Base-by-base conservation (phyloP, 2,797 vertebrate species). In the Chelon auratus region DNA sequence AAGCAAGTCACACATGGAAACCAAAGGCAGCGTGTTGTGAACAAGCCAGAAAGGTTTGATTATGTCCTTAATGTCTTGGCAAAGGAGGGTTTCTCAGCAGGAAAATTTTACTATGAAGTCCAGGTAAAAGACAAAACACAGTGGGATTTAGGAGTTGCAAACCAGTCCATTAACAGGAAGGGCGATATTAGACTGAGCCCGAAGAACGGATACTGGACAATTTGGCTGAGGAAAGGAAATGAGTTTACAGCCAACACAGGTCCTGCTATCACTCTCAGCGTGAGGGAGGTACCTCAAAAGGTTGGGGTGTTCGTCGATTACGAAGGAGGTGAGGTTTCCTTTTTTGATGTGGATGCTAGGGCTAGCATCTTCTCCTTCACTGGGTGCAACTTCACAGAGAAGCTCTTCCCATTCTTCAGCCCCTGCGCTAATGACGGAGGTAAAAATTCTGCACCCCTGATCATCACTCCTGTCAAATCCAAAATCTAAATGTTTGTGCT, bases 61-160 rank as follows among this genome's bases (percentile, higher is more conserved):
- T 4, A 73, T 1, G 80, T 87, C 55, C 45, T 62, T 1, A 87
- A 86, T 2, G 67, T 92, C 20, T 55, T 92, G 18, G 88, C 81
- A 57, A 89, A 80, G 12, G 62, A 92, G n/a, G 71, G 84, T 6
- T 91, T 92, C 68, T 68, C 72, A 17, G 36, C 55, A 0, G 83
- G 80, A 45, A 89, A 65, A 61, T 87, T 76, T 60, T 91, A 92
- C 64, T 91, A 76, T n/a, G 90, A 92, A 64, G 86, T 88, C 15
- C 72, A 83, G 68, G 85, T 92, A 12, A 85, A 82, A 60, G 73
- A 58, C 53, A 91, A 91, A 73, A 85, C 78, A 0, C 65, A 87
- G 15, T 92, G 92, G 92, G 71, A 81, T 66, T 48, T 91, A 10
- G 90, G 91, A 62, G 83, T 92, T 1, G 88, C 62, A 13, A 77